phyloP scores from a whole-genome alignment of 2,888 invertebrate genomes.

The Megamerina dolium region DNA sequence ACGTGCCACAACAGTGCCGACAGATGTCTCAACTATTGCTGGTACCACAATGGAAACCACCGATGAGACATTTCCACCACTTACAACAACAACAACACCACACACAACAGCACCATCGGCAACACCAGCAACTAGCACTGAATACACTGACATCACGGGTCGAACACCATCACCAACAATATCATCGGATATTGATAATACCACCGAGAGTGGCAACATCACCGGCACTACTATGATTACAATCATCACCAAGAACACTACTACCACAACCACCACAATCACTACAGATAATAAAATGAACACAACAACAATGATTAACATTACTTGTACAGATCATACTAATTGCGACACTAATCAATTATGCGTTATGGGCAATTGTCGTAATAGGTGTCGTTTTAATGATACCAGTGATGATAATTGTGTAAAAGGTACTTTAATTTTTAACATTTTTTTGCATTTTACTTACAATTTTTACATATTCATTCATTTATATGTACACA shows the following conservation, averaged over 20 bases:
- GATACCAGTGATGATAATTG: conserved; percentile 29
- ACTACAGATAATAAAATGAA: conserved; percentile 30
- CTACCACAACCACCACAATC: conserved; percentile 24
- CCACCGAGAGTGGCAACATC: conserved; percentile 5
- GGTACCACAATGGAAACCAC: conserved; percentile 29
- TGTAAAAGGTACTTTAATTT: conserved; percentile 44
- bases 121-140: conserved; percentile 1
- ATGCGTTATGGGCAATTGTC: conserved; percentile 56
- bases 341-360: conserved; percentile 59
- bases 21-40: conserved; percentile 31
- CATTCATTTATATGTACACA: too few species aligned
- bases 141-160: too few species aligned
- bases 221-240: conserved; percentile 12
- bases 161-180: conserved; percentile 17
- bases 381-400: conserved; percentile 40
- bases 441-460: too few species aligned
- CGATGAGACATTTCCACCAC: conserved; percentile 27
- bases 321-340: conserved; percentile 54
- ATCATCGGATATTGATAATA: background rate
- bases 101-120: conserved; percentile 10
- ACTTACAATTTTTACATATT: too few species aligned
- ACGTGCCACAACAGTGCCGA: conserved; percentile 22
- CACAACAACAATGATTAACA: conserved; percentile 35
- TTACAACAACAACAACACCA: conserved; percentile 15
- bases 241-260: conserved; percentile 14